These are phyloP conservation scores for Tragulus kanchil DNA, from an alignment of 2,113 vertebrate species.

Conservation along the genomic window DNA sequence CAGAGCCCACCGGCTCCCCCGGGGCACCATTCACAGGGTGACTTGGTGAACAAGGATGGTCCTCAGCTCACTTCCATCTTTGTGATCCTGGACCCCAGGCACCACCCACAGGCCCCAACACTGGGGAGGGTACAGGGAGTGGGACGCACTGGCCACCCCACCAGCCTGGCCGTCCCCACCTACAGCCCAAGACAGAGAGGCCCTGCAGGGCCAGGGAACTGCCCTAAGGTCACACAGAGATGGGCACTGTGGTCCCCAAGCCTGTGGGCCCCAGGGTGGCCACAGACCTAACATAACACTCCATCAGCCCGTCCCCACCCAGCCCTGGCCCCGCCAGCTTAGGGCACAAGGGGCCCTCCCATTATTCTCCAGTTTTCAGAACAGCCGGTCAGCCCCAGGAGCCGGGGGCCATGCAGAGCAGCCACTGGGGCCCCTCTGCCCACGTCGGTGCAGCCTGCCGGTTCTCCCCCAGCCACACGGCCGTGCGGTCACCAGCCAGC, in stretches of 20 bases:
- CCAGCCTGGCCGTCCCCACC: neutral
- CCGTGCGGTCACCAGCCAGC: neutral
- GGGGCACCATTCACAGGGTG: neutral
- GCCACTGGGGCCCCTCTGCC: accelerated
- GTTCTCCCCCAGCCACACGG: too few relatives aligned
- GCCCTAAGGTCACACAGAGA: neutral
- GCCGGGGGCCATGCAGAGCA: accelerated
- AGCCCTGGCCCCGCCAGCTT: accelerated
- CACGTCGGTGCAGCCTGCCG: accelerated
- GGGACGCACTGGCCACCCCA: accelerated
- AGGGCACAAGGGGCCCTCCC: too few relatives aligned
- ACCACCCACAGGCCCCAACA: accelerated
- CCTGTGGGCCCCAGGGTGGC: neutral
- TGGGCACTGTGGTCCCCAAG: neutral
- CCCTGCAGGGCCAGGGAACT: neutral
- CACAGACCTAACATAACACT: neutral
- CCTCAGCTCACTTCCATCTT: accelerated
- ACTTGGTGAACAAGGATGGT: neutral
- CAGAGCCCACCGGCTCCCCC: neutral
- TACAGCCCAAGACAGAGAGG: too few relatives aligned
- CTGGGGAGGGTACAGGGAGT: neutral
- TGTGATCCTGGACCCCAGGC: neutral
- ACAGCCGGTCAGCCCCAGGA: accelerated
- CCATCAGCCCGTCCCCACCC: neutral
- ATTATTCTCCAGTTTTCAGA: neutral